Percentiles rank a stretch among this genome's conserved stretches.
These are phyloP conservation scores for Mastacembelus armatus DNA, from an alignment of 2,797 vertebrate genomes.

Conservation along the genomic window DNA sequence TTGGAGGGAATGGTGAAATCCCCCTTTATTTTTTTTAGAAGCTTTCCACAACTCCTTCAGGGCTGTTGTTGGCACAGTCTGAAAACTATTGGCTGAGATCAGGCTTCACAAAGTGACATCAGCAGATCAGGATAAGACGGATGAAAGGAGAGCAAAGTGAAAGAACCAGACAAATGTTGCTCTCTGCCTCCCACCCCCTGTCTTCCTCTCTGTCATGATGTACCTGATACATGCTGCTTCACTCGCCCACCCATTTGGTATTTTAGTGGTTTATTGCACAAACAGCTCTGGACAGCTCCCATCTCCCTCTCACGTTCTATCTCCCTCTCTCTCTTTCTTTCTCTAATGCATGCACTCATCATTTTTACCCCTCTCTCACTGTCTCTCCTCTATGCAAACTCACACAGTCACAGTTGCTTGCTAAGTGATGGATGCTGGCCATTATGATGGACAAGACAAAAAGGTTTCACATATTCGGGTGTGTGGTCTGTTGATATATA, in stretches of 20 bases:
- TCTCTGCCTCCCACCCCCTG: constrained; percentile 36
- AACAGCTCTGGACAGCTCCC: constrained; percentile 50
- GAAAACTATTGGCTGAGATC: constrained; percentile 21
- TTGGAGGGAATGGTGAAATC: not conserved
- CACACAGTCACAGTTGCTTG: constrained; percentile 36
- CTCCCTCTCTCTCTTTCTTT: constrained; percentile 15
- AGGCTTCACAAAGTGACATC: not conserved
- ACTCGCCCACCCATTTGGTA: constrained; percentile 61
- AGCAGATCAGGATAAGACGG: constrained; percentile 24
- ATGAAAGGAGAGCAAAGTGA: constrained; percentile 31
- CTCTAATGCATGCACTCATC: constrained; percentile 50
- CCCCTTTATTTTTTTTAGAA: not conserved
- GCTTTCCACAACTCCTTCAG: constrained; percentile 9
- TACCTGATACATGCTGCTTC: constrained; percentile 41
- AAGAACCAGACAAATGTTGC: constrained; percentile 41
- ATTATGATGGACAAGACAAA: constrained; percentile 67
- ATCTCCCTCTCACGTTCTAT: too few species aligned
- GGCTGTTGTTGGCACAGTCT: constrained; percentile 11
- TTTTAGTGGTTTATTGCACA: constrained; percentile 56
- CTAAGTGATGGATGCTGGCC: constrained; percentile 76
- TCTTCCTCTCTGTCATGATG: constrained; percentile 39
- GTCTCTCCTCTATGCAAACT: constrained; percentile 44
- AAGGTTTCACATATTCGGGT: constrained; percentile 70
- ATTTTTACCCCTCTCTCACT: constrained; percentile 34
- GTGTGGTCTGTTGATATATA: constrained; percentile 61